Conservation (phyloP, 2,113 vertebrate species). For the Cariama cristata region DNA sequence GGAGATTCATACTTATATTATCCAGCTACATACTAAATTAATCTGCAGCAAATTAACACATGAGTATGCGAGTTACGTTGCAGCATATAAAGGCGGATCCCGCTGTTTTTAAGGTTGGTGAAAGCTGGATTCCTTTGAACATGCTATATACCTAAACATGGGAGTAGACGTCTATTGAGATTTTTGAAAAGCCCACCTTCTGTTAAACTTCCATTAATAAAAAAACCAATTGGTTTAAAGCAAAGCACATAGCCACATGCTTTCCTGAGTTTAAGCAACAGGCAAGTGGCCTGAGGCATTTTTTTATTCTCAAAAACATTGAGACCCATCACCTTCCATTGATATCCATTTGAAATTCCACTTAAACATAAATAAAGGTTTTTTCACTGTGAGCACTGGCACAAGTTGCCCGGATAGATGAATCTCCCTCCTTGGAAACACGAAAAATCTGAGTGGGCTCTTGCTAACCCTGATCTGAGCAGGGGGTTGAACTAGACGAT, state of each 20-base stretch:
- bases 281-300: not conserved
- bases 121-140: not conserved
- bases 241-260: not conserved
- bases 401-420: not conserved
- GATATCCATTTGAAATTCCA: not conserved
- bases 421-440: not conserved
- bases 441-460: not conserved
- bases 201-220: not conserved
- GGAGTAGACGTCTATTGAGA: not conserved
- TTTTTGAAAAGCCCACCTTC: not conserved
- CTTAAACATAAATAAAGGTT: not conserved
- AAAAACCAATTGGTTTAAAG: not conserved
- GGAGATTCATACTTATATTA: not conserved
- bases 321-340: not conserved
- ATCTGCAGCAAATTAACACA: not conserved
- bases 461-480: not conserved
- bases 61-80: not conserved
- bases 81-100: fast-evolving
- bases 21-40: not conserved
- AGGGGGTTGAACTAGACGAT: not conserved
- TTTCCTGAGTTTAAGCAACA: not conserved
- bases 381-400: not conserved
- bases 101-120: not conserved
- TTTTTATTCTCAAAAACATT: not conserved
- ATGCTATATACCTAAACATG: not conserved